Conservation (phyloP, 2,888 invertebrate genomes). For the Psococerastis gibbosa region DNA sequence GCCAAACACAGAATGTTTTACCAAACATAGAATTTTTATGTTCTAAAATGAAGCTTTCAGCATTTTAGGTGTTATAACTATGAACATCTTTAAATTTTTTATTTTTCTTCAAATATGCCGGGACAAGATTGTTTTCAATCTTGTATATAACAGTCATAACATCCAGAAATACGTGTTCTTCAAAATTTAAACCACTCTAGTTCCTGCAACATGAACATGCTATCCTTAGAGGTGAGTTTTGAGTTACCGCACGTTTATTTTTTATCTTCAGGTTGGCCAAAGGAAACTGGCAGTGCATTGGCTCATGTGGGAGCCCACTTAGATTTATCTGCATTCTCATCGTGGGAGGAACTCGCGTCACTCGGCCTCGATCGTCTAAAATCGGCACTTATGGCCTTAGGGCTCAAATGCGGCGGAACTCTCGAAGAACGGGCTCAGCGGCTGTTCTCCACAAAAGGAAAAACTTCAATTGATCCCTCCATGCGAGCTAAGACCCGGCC, state of each 20-base stretch:
- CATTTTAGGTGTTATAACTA: too few species aligned
- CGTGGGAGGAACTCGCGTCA: conserved; percentile 92
- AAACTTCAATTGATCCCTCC: conserved; percentile 78
- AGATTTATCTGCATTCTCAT: conserved; percentile 94
- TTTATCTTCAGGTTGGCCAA: conserved; percentile 28
- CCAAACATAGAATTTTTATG: too few species aligned
- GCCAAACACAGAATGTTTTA: too few species aligned
- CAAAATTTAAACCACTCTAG: too few species aligned
- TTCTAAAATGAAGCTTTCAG: too few species aligned
- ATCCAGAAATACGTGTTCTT: too few species aligned
- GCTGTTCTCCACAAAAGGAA: conserved; percentile 88
- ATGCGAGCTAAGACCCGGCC: conserved; percentile 80
- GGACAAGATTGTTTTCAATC: too few species aligned
- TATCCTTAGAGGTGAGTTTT: too few species aligned
- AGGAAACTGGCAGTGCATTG: conserved; percentile 84
- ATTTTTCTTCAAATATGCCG: conserved; percentile 8
- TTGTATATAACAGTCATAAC: too few species aligned
- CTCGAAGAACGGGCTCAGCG: conserved; percentile 93
- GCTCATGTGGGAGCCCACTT: conserved; percentile 91
- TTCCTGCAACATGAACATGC: too few species aligned
- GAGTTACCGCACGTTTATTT: too few species aligned
- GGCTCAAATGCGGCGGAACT: conserved; percentile 97
- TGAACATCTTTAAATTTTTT: too few species aligned
- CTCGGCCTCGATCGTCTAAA: conserved; percentile 93
- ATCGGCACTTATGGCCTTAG: conserved; percentile 89